Base-by-base conservation (phyloP, 2,797 vertebrate species). In the Bovichtus diacanthus region DNA sequence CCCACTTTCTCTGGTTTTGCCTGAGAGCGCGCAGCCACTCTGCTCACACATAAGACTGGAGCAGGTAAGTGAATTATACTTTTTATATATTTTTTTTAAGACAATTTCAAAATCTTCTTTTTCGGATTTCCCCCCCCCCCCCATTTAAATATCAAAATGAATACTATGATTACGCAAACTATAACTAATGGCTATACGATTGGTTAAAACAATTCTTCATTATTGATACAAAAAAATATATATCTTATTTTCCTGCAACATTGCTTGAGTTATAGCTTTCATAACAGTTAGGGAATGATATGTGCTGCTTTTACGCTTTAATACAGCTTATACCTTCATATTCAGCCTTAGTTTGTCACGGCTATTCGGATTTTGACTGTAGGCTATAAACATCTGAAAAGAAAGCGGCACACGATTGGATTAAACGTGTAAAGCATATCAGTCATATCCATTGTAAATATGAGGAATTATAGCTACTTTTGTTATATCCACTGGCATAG, bases 51-150 rank as follows among this genome's bases (percentile, higher is more conserved):
- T 10, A 9, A 68, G 9, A 50, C 74, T 44, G 23, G 1, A 58
- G 23, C 56, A 65, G 75, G 88, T 90, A 74, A 74, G 83, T 50
- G 9, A 38, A 4, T 49, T 39, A 10, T 12, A 58, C 15, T 39
- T 19, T 43, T 6, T 36, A 25, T 51, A 46, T 19, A 46, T 46
- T 1, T 23, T 18, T 34, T 60, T 62, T 21, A 23, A 66, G 1
- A 19, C 1, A 11, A n/a, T 55, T 50, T 43, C 21, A 1, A 23
- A 31, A 27, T 58, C 2, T 31, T 34, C 9, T n/a, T 49, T 27
- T 34, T 29, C 7, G 34, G 16, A 41, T 41, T 29, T 59, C n/a
- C n/a, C n/a, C n/a, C 3, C 39, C 47, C 38, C 55, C 25, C 0
- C 1, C 25, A 6, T 71, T 68, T 55, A 10, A 29, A 66, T 25